phyloP scores from a whole-genome alignment of 2,113 vertebrate genomes.

The Odontesthes bonariensis region DNA sequence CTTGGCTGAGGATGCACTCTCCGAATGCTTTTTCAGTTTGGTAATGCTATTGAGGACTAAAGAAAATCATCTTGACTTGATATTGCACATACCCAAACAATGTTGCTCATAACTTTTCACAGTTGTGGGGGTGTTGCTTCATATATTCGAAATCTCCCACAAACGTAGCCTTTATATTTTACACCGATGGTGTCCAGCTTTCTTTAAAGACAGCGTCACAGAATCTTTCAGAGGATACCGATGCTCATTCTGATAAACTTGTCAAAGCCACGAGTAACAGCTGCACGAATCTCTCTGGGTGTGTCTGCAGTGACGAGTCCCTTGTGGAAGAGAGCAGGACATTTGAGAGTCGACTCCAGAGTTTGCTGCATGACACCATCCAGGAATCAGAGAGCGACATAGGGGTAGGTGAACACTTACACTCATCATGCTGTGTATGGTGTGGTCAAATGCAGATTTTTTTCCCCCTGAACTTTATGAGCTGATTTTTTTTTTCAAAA shows the following conservation, averaged over 20 bases:
- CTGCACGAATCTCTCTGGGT: slow-evolving; percentile 30
- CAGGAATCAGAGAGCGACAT: slow-evolving; percentile 78
- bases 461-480: neutral
- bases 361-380: slow-evolving; percentile 81
- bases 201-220: neutral
- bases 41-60: no score
- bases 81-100: neutral
- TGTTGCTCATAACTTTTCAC: neutral
- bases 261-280: neutral
- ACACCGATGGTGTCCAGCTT: neutral
- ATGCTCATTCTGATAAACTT: neutral
- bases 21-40: no score
- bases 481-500: neutral
- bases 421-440: neutral
- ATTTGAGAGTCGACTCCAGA: slow-evolving; percentile 82
- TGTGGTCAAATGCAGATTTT: neutral
- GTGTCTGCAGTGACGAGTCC: slow-evolving; percentile 79
- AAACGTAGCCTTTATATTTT: neutral
- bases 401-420: slow-evolving; percentile 61
- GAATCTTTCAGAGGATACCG: neutral
- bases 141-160: neutral
- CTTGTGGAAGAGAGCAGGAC: slow-evolving; percentile 80
- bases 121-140: neutral
- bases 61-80: no score
- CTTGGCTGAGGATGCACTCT: no score